Conservation (phyloP, 1,140 invertebrate species). For the Amyelois transitella region DNA sequence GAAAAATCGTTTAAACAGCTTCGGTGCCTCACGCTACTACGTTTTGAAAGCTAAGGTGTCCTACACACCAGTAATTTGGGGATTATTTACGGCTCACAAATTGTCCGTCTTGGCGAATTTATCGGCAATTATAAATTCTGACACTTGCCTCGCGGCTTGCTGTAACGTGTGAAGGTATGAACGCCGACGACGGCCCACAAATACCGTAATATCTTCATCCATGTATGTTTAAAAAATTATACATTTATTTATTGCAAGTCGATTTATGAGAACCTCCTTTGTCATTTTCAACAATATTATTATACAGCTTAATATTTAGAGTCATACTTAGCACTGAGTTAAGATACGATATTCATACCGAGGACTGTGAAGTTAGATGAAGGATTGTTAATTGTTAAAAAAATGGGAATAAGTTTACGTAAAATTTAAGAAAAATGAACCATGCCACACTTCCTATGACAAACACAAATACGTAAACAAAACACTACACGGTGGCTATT, state of each 20-base stretch:
- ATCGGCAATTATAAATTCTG: slow-evolving; percentile 22
- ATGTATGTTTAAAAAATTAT: not conserved
- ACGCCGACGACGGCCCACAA: not conserved
- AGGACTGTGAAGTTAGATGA: too few species aligned
- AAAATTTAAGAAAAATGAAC: too few species aligned
- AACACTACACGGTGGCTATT: not conserved
- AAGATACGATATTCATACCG: too few species aligned
- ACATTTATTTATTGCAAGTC: slow-evolving; percentile 12
- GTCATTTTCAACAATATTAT: not conserved
- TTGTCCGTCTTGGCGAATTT: slow-evolving; percentile 26
- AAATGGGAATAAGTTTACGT: too few species aligned
- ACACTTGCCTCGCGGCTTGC: not conserved
- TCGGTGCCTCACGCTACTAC: not conserved
- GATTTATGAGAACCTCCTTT: not conserved
- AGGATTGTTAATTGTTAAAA: too few species aligned
- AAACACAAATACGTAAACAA: not conserved
- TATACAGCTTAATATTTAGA: not conserved
- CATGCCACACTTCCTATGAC: not conserved
- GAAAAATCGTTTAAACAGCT: not conserved
- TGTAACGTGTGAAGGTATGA: not conserved
- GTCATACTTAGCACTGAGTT: not conserved
- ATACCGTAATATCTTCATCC: not conserved
- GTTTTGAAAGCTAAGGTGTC: not conserved
- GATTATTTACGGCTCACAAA: slow-evolving; percentile 39
- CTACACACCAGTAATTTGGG: slow-evolving; percentile 16